Evolutionary conservation across 2,888 invertebrate species (phyloP).

Genomic region (Pyrocoelia pectoralis): DNA sequence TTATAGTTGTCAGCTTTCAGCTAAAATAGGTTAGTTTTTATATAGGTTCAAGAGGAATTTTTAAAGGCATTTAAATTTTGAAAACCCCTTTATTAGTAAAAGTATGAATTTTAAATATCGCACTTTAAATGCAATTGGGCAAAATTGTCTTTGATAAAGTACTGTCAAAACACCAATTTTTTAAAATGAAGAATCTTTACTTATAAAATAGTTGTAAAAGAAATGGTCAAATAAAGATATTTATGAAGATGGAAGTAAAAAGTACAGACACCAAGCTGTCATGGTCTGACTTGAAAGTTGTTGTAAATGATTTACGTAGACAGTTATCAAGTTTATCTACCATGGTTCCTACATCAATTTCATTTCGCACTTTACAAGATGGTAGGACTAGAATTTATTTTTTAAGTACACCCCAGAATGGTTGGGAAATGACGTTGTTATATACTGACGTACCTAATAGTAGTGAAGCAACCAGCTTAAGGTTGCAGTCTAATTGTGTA

Average conservation of each 20-base stretch:
- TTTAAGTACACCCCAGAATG: slow-evolving; percentile 85
- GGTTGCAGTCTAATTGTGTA: slow-evolving; percentile 81
- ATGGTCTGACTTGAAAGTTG: slow-evolving; percentile 83
- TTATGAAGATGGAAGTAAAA: slow-evolving; percentile 29
- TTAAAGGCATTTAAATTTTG: slow-evolving; percentile 17
- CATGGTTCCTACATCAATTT: slow-evolving; percentile 83
- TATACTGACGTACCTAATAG: slow-evolving; percentile 82
- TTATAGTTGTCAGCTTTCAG: slow-evolving; percentile 26
- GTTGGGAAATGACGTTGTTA: slow-evolving; percentile 88
- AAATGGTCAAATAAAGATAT: slow-evolving; percentile 21
- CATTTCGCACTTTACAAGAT: slow-evolving; percentile 80
- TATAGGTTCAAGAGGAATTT: slow-evolving; percentile 27
- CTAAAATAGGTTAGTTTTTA: slow-evolving; percentile 34
- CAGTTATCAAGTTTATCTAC: slow-evolving; percentile 80
- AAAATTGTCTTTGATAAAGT: not conserved
- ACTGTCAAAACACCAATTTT: not conserved
- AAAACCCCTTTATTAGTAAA: slow-evolving; percentile 8
- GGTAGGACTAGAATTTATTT: slow-evolving; percentile 89
- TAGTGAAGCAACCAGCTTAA: slow-evolving; percentile 62
- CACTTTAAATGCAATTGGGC: not conserved
- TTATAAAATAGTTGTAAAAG: slow-evolving; percentile 17
- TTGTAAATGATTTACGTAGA: slow-evolving; percentile 82
- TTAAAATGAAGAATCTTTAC: not conserved
- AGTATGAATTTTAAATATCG: slow-evolving; percentile 4
- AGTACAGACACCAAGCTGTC: slow-evolving; percentile 56